phyloP scores from a whole-genome alignment of 37 sponge, comb jelly and placozoan species.

The Agelas oroides region DNA sequence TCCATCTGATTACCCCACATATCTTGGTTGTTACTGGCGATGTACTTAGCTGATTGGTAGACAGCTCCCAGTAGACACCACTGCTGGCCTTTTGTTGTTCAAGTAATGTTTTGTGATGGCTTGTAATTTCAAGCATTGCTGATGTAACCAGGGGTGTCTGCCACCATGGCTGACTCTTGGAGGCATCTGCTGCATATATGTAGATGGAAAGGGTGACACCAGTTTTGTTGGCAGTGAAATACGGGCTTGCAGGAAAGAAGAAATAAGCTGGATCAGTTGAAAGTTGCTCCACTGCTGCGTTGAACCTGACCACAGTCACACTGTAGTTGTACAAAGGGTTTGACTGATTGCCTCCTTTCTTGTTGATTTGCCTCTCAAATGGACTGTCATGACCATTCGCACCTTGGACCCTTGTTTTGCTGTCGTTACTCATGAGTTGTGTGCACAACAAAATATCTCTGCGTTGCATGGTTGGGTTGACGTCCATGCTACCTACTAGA shows the following conservation, averaged over 20 bases:
- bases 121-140: background rate
- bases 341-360: background rate
- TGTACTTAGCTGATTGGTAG: background rate
- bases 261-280: constrained; percentile 19
- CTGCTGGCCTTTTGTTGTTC: no score
- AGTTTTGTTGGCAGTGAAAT: background rate
- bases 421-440: background rate
- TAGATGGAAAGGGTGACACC: background rate
- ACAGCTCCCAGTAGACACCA: constrained; percentile 34
- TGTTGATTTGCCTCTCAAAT: background rate
- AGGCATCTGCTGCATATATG: background rate
- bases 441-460: constrained; percentile 16
- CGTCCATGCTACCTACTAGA: background rate
- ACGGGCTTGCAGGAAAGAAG: constrained; percentile 10
- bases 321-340: background rate
- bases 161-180: constrained; percentile 24
- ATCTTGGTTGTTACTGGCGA: constrained; percentile 8
- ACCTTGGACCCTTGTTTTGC: background rate
- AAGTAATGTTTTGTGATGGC: no score
- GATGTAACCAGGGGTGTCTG: background rate
- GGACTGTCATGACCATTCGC: background rate
- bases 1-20: constrained; percentile 45
- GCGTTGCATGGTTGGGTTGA: background rate
- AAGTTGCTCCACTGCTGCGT: background rate
- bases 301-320: background rate